Conservation (phyloP, 2,888 invertebrate genomes). For the Hedychridium roseum region DNA sequence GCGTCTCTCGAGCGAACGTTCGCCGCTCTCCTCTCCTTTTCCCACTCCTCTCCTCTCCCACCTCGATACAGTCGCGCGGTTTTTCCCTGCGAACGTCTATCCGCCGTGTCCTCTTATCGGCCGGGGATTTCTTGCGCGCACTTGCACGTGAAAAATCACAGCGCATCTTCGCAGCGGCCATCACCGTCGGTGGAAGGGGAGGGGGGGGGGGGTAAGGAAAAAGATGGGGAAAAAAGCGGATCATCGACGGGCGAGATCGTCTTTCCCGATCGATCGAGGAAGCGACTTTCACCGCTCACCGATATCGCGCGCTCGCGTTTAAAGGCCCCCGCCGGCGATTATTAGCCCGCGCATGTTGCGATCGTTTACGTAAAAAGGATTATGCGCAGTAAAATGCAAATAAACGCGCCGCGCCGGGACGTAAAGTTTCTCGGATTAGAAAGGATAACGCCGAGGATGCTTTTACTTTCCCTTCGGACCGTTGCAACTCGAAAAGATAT, state of each 20-base stretch:
- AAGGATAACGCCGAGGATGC: too few relatives aligned
- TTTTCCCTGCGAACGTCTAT: conserved; percentile 13
- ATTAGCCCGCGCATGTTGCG: not conserved
- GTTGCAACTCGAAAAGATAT: too few relatives aligned
- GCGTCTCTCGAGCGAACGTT: conserved; percentile 46
- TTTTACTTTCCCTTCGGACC: too few relatives aligned
- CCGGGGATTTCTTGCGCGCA: not conserved
- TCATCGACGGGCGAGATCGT: conserved; percentile 5
- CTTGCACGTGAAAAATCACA: conserved; percentile 9
- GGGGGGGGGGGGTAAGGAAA: not conserved
- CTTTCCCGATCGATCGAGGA: conserved; percentile 10
- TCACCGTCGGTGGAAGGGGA: not conserved
- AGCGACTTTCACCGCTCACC: not conserved
- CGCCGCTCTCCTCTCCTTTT: conserved; percentile 43
- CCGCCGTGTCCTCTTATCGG: conserved; percentile 9
- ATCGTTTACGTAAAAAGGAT: too few relatives aligned
- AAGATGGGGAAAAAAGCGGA: not conserved
- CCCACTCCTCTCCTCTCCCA: conserved; percentile 30
- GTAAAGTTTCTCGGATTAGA: too few relatives aligned
- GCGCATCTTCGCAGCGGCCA: conserved; percentile 4
- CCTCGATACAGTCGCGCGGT: conserved; percentile 13
- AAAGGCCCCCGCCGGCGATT: conserved; percentile 1
- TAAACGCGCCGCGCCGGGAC: too few relatives aligned
- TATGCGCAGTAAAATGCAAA: too few relatives aligned
- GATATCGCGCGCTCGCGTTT: conserved; percentile 4